phyloP scores from a whole-genome alignment of 2,797 vertebrate genomes.

The Oreonectes daqikongensis region DNA sequence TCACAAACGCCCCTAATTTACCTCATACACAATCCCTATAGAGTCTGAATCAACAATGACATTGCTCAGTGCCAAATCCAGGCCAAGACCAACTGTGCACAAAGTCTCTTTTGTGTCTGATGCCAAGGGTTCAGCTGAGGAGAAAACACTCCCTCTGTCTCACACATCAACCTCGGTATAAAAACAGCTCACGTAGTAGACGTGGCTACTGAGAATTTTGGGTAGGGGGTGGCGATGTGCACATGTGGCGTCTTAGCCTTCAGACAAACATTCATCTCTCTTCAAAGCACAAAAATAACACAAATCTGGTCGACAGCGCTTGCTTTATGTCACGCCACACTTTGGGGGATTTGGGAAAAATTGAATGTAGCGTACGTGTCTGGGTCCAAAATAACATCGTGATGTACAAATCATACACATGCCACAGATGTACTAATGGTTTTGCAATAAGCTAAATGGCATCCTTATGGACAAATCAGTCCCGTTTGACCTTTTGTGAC shows the following conservation, averaged over 20 bases:
- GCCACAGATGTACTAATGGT: background rate
- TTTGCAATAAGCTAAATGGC: background rate
- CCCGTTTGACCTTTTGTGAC: too few species aligned
- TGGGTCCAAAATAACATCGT: slow-evolving; percentile 11
- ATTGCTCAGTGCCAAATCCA: slow-evolving; percentile 33
- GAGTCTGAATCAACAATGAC: slow-evolving; percentile 26
- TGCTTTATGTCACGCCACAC: slow-evolving; percentile 2
- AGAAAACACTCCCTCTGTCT: slow-evolving; percentile 40
- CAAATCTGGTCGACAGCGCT: slow-evolving; percentile 25
- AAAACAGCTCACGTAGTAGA: slow-evolving; percentile 39
- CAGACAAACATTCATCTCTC: slow-evolving; percentile 13
- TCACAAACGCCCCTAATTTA: slow-evolving; percentile 1
- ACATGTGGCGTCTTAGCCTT: slow-evolving; percentile 40
- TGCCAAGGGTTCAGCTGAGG: slow-evolving; percentile 50
- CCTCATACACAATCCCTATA: slow-evolving; percentile 19
- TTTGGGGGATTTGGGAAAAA: background rate
- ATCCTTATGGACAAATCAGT: background rate
- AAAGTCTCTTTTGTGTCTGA: slow-evolving; percentile 53
- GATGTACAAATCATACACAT: background rate
- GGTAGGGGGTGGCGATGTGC: slow-evolving; percentile 36
- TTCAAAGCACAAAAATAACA: slow-evolving; percentile 40
- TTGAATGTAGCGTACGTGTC: background rate
- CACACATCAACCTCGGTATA: slow-evolving; percentile 25
- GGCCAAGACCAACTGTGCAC: slow-evolving; percentile 13
- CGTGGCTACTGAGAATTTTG: slow-evolving; percentile 40